These are phyloP conservation scores for Drosophila picticornis DNA, from an alignment of 2,888 invertebrate genomes.

Conservation along the genomic window DNA sequence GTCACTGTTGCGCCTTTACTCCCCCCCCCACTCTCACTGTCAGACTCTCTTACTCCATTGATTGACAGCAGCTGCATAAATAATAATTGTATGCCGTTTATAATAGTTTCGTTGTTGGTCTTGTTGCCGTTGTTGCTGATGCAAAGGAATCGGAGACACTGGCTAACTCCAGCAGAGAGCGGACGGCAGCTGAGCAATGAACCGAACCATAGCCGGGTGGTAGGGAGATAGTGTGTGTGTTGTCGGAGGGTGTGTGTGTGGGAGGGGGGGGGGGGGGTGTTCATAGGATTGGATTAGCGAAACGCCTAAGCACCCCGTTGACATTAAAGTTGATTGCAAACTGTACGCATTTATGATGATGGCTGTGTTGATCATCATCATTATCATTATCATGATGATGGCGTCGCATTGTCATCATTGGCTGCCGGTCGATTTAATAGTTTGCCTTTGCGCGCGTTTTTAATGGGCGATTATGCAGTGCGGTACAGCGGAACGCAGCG, in stretches of 20 bases:
- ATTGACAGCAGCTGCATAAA: constrained; percentile 66
- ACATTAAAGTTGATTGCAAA: constrained; percentile 78
- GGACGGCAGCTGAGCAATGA: constrained; percentile 50
- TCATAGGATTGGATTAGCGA: constrained; percentile 25
- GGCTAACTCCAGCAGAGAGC: constrained; percentile 23
- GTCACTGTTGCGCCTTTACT: neutral
- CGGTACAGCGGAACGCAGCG: neutral
- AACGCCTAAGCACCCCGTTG: constrained; percentile 60
- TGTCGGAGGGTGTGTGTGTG: too few relatives aligned
- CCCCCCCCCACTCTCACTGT: neutral
- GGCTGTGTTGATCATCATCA: constrained; percentile 33
- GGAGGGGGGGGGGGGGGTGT: neutral
- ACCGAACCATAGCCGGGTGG: constrained; percentile 35
- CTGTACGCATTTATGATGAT: constrained; percentile 75
- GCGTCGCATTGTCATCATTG: constrained; percentile 59
- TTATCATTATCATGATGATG: constrained; percentile 30
- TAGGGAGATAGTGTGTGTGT: too few relatives aligned
- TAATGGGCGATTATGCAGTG: constrained; percentile 54
- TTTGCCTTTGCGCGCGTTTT: constrained; percentile 74
- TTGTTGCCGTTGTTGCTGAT: constrained; percentile 34
- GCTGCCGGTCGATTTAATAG: constrained; percentile 69
- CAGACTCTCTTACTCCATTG: constrained; percentile 38
- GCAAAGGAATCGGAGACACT: constrained; percentile 50
- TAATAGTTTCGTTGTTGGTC: constrained; percentile 61
- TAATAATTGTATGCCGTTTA: constrained; percentile 71